These are phyloP conservation scores for Ochotona curzoniae DNA, from an alignment of 2,113 vertebrate species.

Conservation along the genomic window DNA sequence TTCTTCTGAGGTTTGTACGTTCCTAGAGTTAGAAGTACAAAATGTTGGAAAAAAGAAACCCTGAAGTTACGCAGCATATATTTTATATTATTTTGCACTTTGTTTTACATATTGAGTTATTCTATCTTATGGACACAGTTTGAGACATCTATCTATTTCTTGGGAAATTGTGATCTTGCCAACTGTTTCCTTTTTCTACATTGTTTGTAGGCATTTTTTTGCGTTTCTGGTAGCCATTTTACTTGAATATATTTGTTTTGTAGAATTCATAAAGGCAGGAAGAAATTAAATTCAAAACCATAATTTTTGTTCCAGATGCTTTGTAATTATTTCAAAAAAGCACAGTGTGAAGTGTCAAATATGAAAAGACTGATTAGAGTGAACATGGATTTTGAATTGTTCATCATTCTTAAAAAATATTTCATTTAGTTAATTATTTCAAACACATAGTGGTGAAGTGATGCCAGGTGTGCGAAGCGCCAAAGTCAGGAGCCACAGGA, in stretches of 20 bases:
- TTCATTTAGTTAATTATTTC: not conserved
- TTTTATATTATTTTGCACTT: not conserved
- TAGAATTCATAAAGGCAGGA: slow-evolving; percentile 46
- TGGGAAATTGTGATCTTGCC: not conserved
- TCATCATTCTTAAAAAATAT: not conserved
- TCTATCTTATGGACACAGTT: not conserved
- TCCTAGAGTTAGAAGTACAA: not conserved
- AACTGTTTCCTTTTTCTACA: not conserved
- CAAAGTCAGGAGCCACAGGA: too few species aligned
- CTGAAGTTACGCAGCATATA: not conserved
- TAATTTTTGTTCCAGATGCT: not conserved
- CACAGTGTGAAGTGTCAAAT: not conserved
- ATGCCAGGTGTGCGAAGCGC: too few species aligned
- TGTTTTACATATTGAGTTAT: not conserved
- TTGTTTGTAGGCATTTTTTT: not conserved
- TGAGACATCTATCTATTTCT: slow-evolving; percentile 9
- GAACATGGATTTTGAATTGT: slow-evolving; percentile 2
- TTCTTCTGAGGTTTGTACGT: not conserved
- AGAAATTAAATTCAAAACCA: slow-evolving; percentile 18
- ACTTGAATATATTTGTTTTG: not conserved
- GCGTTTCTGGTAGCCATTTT: not conserved
- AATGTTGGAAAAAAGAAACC: not conserved
- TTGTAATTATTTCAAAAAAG: slow-evolving; percentile 26
- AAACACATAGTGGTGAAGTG: too few species aligned
- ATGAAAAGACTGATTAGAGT: not conserved